These are phyloP conservation scores for Eutolmus rufibarbis DNA, from an alignment of 2,888 invertebrate genomes.

Conservation along the genomic window DNA sequence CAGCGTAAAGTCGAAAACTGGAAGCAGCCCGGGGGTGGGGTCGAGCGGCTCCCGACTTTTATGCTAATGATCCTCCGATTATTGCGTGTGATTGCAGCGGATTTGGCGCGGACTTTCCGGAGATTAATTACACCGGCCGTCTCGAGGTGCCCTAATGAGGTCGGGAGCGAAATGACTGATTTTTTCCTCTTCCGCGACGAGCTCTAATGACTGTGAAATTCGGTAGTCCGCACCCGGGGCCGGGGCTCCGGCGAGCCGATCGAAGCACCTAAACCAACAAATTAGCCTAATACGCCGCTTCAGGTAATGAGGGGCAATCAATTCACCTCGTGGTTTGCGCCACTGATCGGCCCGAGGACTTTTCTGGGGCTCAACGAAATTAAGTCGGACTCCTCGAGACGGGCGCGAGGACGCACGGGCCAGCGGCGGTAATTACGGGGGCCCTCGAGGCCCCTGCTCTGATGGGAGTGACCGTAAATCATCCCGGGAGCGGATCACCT, in stretches of 20 bases:
- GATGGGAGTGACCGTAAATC: slow-evolving; percentile 29
- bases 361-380: background rate
- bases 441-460: background rate
- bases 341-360: background rate
- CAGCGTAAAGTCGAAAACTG: background rate
- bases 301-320: slow-evolving; percentile 27
- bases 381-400: background rate
- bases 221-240: slow-evolving; percentile 11
- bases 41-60: background rate
- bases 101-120: background rate
- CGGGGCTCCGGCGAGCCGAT: background rate
- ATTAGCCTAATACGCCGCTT: slow-evolving; percentile 2
- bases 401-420: background rate
- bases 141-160: background rate
- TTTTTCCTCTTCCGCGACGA: background rate
- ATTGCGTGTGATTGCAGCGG: slow-evolving; percentile 25
- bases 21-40: background rate
- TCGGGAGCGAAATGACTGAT: background rate
- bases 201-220: slow-evolving; percentile 1
- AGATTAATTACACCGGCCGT: background rate
- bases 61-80: slow-evolving; percentile 26
- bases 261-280: background rate
- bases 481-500: slow-evolving; percentile 5
- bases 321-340: background rate
- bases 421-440: background rate